Evolutionary conservation across 2,888 invertebrate genomes (phyloP), one percentile per base, ranked within the genome.

Genomic region (Cerastoderma edule): DNA sequence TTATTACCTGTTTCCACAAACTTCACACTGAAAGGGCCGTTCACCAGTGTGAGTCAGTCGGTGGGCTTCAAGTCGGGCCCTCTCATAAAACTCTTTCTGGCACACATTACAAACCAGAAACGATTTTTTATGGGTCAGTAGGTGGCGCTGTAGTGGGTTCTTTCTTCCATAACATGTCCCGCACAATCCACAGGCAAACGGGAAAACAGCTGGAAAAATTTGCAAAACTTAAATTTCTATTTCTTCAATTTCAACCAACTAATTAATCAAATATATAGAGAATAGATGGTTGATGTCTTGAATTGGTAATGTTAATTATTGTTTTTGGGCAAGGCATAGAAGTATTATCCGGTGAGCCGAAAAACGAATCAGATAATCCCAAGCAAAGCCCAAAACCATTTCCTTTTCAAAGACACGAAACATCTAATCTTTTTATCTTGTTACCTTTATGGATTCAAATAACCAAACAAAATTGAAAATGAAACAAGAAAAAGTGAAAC

Each of bases 131-230:
- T 70, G 66, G 16, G 28, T 46, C 24, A 67, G 44, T 30, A 78
- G 48, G 48, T 78, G 78, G 8, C 46, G 30, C 28, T 35, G 53
- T 19, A 78, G 19, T 32, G 67, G 46, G 27, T 22, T 27, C 19
- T 44, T 28, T 27, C 78, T 24, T 13, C 71, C 71, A 53, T 73
- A 78, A n/a, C 67, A 67, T 8, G 53, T 48, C 10, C 53, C 33
- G 71, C 78, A 78, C 8, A 78, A 64, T n/a, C 78, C 78, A 74
- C 78, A 78, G 70, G 71, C 50, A 56, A 46, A 78, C 64, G 78
- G 67, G 28, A 13, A 48, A 24, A 39, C 54, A 30, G 69, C 77
- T 77, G 73, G 54, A 67, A 46, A 33, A 70, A 33, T n/a, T 16
- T n/a, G 24, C 19, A 4, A 54, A 54, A 50, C n/a, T 8, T 54